Conservation (phyloP, 2,888 invertebrate species). For the Tinea pellionella region DNA sequence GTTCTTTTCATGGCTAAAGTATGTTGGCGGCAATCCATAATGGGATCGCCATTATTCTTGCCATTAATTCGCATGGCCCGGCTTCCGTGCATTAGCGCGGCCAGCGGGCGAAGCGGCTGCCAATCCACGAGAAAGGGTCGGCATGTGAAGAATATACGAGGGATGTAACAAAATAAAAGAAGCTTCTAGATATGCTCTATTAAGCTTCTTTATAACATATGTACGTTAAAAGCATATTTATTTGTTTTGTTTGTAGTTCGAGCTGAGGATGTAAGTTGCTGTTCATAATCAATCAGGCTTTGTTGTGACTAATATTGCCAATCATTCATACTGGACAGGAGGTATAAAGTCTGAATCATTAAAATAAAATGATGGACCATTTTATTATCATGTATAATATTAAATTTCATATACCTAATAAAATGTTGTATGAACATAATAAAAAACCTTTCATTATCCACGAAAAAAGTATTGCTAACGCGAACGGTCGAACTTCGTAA, state of each 20-base stretch:
- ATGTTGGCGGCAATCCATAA: conserved; percentile 72
- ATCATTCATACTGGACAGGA: neutral
- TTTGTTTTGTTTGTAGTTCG: neutral
- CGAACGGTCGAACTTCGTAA: conserved; percentile 23
- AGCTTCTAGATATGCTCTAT: conserved; percentile 15
- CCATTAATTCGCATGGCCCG: conserved; percentile 67
- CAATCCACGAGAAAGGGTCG: conserved; percentile 51
- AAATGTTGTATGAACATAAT: neutral
- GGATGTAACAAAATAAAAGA: conserved; percentile 15
- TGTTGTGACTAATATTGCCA: neutral
- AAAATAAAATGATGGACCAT: neutral
- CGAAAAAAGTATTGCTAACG: conserved; percentile 9
- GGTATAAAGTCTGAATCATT: too few relatives aligned
- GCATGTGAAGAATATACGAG: conserved; percentile 23
- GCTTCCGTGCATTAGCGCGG: conserved; percentile 67
- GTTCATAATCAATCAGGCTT: neutral
- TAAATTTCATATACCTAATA: neutral
- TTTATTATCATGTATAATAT: neutral
- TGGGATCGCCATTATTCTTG: conserved; percentile 71
- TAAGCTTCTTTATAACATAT: conserved; percentile 14
- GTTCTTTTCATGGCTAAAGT: conserved; percentile 70
- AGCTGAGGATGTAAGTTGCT: neutral
- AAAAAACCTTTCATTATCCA: neutral
- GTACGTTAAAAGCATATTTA: conserved; percentile 13
- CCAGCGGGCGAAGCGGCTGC: conserved; percentile 47